Percentiles rank a stretch among this genome's conserved stretches.
These are phyloP conservation scores for Pseudorectes ferrugineus DNA, from an alignment of 2,113 vertebrate species.

Conservation along the genomic window DNA sequence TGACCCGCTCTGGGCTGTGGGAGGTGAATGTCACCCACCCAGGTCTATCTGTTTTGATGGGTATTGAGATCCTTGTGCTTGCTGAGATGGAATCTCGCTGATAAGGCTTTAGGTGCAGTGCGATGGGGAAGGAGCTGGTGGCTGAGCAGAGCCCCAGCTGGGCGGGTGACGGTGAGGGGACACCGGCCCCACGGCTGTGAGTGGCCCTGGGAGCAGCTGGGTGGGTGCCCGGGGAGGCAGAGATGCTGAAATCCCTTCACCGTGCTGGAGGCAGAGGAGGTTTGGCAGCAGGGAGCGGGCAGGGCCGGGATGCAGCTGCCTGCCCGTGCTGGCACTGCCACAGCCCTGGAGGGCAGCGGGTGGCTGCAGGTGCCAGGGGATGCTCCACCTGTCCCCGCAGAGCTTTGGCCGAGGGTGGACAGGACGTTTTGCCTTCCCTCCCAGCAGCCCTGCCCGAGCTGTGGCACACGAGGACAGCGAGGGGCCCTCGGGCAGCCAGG, in stretches of 20 bases:
- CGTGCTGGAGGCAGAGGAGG: neutral
- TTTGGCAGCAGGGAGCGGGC: neutral
- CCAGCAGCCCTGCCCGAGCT: neutral
- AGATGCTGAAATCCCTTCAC: neutral
- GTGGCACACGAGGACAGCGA: fast-evolving
- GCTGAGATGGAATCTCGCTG: neutral
- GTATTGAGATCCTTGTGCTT: fast-evolving
- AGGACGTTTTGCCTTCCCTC: neutral
- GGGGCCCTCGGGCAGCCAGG: neutral
- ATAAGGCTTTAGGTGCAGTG: neutral
- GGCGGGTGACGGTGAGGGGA: neutral
- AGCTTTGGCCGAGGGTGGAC: neutral
- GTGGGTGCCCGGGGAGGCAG: neutral
- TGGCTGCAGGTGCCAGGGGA: neutral
- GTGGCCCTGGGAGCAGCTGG: neutral
- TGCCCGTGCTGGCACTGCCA: neutral
- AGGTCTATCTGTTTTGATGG: fast-evolving
- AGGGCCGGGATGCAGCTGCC: neutral
- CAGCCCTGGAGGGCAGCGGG: neutral
- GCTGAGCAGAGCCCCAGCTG: neutral
- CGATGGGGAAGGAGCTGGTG: neutral
- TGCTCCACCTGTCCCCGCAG: fast-evolving
- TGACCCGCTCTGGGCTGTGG: fast-evolving
- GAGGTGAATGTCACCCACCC: neutral
- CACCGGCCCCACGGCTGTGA: fast-evolving